Percentiles rank a stretch among this genome's conserved stretches.
phyloP scores from a whole-genome alignment of 2,797 vertebrate genomes.

The Kryptopterus vitreolus region DNA sequence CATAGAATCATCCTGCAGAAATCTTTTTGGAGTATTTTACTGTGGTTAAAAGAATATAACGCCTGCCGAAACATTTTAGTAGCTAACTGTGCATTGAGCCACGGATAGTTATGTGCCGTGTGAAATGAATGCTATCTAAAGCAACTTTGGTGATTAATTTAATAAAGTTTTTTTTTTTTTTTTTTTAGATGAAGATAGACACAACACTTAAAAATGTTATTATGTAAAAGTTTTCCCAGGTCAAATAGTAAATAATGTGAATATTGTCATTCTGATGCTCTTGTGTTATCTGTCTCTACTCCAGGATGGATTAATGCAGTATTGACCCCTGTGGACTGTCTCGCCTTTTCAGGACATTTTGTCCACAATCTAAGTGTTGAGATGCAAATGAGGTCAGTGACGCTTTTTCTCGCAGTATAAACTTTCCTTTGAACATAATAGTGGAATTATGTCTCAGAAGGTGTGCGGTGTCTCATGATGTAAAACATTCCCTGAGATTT shows the following conservation, averaged over 20 bases:
- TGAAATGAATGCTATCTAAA: not conserved
- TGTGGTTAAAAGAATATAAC: not conserved
- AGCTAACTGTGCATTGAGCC: not conserved
- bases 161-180: no score
- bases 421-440: not conserved
- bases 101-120: not conserved
- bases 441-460: not conserved
- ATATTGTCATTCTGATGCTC: not conserved
- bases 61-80: not conserved
- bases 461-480: not conserved
- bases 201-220: not conserved
- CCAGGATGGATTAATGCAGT: slow-evolving; percentile 98
- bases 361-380: slow-evolving; percentile 95
- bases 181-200: not conserved
- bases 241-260: not conserved
- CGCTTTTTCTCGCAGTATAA: not conserved
- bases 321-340: slow-evolving; percentile 94
- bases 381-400: slow-evolving; percentile 95
- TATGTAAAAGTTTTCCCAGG: not conserved
- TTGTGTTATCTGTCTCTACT: slow-evolving; percentile 13
- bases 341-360: slow-evolving; percentile 96
- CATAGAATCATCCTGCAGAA: not conserved
- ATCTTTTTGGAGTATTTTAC: not conserved
- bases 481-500: slow-evolving; percentile 17
- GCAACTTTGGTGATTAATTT: no score